These are phyloP conservation scores for Excalfactoria chinensis DNA, from an alignment of 2,113 vertebrate genomes.

Conservation along the genomic window DNA sequence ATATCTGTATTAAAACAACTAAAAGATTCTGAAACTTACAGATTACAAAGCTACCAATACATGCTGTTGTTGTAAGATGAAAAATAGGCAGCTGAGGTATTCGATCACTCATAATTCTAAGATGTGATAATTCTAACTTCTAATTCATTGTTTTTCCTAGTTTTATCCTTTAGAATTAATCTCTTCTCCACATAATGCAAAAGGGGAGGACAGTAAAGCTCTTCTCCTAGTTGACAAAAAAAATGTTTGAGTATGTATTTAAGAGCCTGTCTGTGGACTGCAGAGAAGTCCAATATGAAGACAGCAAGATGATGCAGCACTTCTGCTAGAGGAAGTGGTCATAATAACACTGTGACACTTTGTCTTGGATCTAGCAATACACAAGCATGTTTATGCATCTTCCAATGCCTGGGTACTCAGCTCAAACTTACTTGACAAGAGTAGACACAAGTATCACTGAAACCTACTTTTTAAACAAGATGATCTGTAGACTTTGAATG, in stretches of 20 bases:
- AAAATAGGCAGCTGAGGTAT: not conserved
- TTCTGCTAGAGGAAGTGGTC: not conserved
- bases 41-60: not conserved
- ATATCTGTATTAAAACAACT: not conserved
- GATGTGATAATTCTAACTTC: not conserved
- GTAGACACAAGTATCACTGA: not conserved
- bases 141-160: not conserved
- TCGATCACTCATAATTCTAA: not conserved
- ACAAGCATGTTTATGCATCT: not conserved
- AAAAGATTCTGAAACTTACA: not conserved
- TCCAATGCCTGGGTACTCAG: not conserved
- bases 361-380: not conserved
- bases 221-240: not conserved
- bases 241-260: not conserved
- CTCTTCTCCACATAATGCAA: not conserved
- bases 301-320: fast-evolving
- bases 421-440: not conserved
- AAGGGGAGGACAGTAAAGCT: not conserved
- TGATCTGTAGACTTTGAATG: not conserved
- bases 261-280: not conserved
- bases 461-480: not conserved
- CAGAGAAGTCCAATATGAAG: no score
- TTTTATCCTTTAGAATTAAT: not conserved
- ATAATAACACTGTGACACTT: not conserved
- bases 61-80: not conserved